Conservation (phyloP, 2,113 vertebrate species). For the Miniopterus natalensis region DNA sequence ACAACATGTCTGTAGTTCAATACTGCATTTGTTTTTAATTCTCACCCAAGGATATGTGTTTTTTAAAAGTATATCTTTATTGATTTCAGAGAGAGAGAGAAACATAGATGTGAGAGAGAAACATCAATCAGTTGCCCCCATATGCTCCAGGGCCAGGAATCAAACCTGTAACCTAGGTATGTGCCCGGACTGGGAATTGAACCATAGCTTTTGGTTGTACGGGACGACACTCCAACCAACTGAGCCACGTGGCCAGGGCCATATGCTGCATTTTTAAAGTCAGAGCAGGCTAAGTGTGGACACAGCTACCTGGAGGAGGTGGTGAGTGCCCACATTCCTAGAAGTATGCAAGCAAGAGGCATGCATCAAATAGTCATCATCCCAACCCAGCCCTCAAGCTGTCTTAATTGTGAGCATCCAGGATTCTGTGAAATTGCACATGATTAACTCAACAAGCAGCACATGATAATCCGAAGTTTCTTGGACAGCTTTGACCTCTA, state of each 20-base stretch:
- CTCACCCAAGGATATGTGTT: no score
- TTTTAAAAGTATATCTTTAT: no score
- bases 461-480: conserved; percentile 10
- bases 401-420: not conserved
- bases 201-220: no score
- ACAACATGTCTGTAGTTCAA: not conserved
- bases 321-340: not conserved
- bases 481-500: not conserved
- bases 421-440: not conserved
- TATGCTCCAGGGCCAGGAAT: no score
- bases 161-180: no score
- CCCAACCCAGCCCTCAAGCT: not conserved
- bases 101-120: no score
- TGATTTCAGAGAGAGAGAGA: no score
- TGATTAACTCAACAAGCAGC: conserved; percentile 5
- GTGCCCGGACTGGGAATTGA: no score
- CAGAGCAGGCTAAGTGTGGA: not conserved
- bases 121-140: no score
- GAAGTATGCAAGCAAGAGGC: not conserved
- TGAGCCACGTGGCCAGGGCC: no score
- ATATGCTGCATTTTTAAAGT: not conserved
- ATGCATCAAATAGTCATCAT: not conserved
- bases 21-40: not conserved
- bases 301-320: not conserved
- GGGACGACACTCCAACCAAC: no score